Conservation (phyloP, 2,113 vertebrate genomes). For the Proterorhinus semilunaris region DNA sequence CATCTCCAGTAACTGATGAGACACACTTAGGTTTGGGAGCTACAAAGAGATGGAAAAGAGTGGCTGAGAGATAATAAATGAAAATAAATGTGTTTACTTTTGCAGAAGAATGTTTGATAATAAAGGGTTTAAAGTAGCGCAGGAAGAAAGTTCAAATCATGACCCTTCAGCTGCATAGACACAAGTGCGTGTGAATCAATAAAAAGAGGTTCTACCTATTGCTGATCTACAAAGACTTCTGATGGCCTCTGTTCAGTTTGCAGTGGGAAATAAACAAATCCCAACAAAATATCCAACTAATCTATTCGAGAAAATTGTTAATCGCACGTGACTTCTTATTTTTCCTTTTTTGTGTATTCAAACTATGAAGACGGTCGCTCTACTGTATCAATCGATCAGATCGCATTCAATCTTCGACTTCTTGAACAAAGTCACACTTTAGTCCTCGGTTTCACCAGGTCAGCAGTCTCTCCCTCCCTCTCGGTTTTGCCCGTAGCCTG, state of each 20-base stretch:
- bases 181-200: too few relatives aligned
- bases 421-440: constrained; percentile 63
- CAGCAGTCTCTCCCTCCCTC: constrained; percentile 63
- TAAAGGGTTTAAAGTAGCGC: too few relatives aligned
- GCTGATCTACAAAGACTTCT: too few relatives aligned
- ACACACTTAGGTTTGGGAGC: constrained; percentile 23
- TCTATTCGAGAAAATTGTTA: background rate
- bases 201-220: too few relatives aligned
- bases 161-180: too few relatives aligned
- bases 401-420: constrained; percentile 39
- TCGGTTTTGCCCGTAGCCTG: constrained; percentile 57
- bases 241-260: background rate
- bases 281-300: background rate
- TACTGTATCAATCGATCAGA: too few relatives aligned
- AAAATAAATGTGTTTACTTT: background rate
- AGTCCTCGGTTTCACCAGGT: constrained; percentile 53
- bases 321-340: background rate
- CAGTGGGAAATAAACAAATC: background rate
- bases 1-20: constrained; percentile 42
- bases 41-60: constrained; percentile 36
- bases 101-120: too few relatives aligned
- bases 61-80: background rate
- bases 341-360: too few relatives aligned
- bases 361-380: too few relatives aligned
- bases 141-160: too few relatives aligned